A percentile compares a stretch with the other conserved stretches of the same genome.
Conservation (phyloP, 2,113 vertebrate species). For the Serilophus lunatus region DNA sequence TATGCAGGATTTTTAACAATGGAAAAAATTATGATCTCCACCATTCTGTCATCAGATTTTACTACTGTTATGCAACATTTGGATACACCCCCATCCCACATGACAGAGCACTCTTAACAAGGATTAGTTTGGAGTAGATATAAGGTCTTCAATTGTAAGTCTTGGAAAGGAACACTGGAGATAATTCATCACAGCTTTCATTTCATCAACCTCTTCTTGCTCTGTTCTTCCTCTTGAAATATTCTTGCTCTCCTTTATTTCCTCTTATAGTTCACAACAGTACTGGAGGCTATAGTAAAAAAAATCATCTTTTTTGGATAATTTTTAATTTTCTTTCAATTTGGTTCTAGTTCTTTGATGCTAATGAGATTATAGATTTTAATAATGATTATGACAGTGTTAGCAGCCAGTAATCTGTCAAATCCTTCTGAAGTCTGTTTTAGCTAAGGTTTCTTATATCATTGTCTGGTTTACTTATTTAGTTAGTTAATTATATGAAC, state of each 20-base stretch:
- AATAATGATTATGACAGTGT: not conserved
- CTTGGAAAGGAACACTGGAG: not conserved
- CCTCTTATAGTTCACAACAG: not conserved
- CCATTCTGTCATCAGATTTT: not conserved
- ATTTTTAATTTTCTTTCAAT: not conserved
- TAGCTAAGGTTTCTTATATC: not conserved
- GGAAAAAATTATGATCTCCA: not conserved
- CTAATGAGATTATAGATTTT: conserved; percentile 32
- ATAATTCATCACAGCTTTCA: not conserved
- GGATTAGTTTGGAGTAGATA: not conserved
- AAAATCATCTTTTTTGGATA: not conserved
- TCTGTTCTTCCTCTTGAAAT: not conserved
- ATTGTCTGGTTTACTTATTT: not conserved
- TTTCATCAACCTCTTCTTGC: not conserved
- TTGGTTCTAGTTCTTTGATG: not conserved
- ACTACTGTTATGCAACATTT: not conserved
- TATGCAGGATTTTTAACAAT: not conserved
- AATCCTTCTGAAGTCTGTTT: not conserved
- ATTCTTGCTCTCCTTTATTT: not conserved
- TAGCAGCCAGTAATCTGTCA: conserved; percentile 35
- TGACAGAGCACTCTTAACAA: not conserved
- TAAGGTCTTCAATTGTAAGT: not conserved
- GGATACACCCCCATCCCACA: not conserved
- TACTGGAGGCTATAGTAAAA: not conserved
- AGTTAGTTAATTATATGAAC: not conserved